phyloP scores from a whole-genome alignment of 1,140 invertebrate genomes.

The Microplitis demolitor region DNA sequence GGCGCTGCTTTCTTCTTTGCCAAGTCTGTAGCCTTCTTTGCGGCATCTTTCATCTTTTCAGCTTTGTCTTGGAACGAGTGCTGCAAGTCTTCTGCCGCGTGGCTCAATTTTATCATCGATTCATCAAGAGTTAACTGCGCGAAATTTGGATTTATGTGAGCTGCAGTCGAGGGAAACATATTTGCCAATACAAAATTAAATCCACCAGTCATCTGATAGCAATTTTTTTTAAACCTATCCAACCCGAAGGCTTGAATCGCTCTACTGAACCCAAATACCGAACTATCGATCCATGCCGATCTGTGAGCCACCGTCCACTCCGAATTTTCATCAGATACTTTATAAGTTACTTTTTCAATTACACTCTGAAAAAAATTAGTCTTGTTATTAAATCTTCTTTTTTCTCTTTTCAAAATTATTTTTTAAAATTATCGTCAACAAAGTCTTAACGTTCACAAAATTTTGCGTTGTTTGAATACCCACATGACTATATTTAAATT shows the following conservation, averaged over 20 bases:
- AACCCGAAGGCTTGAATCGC: slow-evolving; percentile 87
- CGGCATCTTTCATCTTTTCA: slow-evolving; percentile 73
- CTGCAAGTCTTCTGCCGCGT: slow-evolving; percentile 53
- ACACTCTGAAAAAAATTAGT: slow-evolving; percentile 71
- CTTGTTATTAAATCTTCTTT: too few relatives aligned
- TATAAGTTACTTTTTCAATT: slow-evolving; percentile 86
- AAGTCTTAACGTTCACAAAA: too few relatives aligned
- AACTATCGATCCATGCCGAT: slow-evolving; percentile 85
- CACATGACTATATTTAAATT: too few relatives aligned
- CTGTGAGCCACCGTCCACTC: slow-evolving; percentile 78
- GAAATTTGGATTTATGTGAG: slow-evolving; percentile 53
- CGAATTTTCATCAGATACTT: slow-evolving; percentile 69
- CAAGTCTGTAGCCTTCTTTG: slow-evolving; percentile 76
- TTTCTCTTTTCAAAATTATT: too few relatives aligned
- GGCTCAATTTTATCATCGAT: slow-evolving; percentile 42
- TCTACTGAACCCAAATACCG: slow-evolving; percentile 83
- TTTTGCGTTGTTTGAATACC: too few relatives aligned
- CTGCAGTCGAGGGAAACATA: slow-evolving; percentile 69
- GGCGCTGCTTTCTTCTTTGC: slow-evolving; percentile 74
- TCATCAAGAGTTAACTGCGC: slow-evolving; percentile 42
- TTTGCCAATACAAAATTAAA: slow-evolving; percentile 80
- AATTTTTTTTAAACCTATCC: slow-evolving; percentile 86
- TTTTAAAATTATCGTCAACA: too few relatives aligned
- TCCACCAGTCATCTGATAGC: slow-evolving; percentile 76
- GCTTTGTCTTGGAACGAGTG: slow-evolving; percentile 62